Percentiles rank a stretch among this genome's conserved stretches.
phyloP scores from a whole-genome alignment of 2,113 vertebrate species.

The Etheostoma cragini region DNA sequence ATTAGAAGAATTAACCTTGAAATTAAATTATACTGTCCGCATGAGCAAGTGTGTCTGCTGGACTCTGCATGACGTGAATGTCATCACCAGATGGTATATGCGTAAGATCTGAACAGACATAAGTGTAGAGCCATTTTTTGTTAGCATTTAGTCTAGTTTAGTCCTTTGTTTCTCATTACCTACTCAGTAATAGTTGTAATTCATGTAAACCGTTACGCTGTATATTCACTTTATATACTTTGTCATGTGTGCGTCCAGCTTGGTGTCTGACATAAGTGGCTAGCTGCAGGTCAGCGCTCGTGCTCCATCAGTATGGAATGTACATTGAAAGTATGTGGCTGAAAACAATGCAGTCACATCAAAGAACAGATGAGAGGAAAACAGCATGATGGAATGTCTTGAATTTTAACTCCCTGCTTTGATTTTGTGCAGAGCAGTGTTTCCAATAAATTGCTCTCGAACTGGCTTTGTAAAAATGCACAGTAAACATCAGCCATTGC shows the following conservation, averaged over 20 bases:
- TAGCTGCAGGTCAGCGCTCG: conserved; percentile 49
- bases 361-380: conserved; percentile 36
- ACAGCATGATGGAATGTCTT: conserved; percentile 32
- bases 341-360: conserved; percentile 51
- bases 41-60: too few species aligned
- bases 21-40: too few species aligned
- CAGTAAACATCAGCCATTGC: conserved; percentile 51
- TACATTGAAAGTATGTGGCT: background rate
- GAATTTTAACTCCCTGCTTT: conserved; percentile 25
- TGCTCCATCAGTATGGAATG: conserved; percentile 30
- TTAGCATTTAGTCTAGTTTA: background rate
- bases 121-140: background rate
- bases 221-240: background rate
- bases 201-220: background rate
- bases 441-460: conserved; percentile 57
- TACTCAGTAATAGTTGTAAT: background rate
- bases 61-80: too few species aligned
- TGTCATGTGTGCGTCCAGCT: conserved; percentile 23
- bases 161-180: background rate
- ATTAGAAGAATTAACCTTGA: too few species aligned
- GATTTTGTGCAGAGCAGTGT: conserved; percentile 40
- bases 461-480: conserved; percentile 35
- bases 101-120: too few species aligned
- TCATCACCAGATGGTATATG: too few species aligned
- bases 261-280: conserved; percentile 6